phyloP scores from a whole-genome alignment of 2,797 vertebrate species.

The Gallirallus australis region DNA sequence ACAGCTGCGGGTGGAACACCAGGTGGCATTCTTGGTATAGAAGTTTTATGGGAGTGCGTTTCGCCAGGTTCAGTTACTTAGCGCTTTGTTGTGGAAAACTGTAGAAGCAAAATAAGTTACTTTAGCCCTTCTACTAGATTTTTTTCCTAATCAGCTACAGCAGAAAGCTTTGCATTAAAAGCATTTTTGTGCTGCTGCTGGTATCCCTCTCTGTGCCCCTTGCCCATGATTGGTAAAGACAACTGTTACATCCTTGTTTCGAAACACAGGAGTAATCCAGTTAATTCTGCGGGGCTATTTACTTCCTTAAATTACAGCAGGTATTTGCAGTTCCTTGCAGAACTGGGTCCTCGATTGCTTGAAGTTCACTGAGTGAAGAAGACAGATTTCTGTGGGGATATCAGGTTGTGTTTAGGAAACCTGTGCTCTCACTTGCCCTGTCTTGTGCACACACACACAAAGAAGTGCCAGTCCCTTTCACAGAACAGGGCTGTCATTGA shows the following conservation, averaged over 20 bases:
- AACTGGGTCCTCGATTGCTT: not conserved
- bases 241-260: not conserved
- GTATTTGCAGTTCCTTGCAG: not conserved
- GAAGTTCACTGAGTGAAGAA: not conserved
- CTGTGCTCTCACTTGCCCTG: not conserved
- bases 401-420: not conserved
- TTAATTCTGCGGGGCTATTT: not conserved
- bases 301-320: not conserved
- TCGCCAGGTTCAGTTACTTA: not conserved
- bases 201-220: not conserved
- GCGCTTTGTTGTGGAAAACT: not conserved
- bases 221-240: not conserved
- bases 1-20: not conserved
- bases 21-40: not conserved
- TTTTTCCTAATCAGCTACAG: not conserved
- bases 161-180: not conserved
- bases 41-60: not conserved
- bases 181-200: not conserved
- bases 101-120: not conserved
- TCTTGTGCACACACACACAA: not conserved
- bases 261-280: not conserved
- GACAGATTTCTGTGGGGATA: not conserved
- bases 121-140: rapidly evolving
- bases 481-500: not conserved
- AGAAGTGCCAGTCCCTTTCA: not conserved